Base-by-base conservation (phyloP, 2,888 invertebrate species). In the Patella caerulea region DNA sequence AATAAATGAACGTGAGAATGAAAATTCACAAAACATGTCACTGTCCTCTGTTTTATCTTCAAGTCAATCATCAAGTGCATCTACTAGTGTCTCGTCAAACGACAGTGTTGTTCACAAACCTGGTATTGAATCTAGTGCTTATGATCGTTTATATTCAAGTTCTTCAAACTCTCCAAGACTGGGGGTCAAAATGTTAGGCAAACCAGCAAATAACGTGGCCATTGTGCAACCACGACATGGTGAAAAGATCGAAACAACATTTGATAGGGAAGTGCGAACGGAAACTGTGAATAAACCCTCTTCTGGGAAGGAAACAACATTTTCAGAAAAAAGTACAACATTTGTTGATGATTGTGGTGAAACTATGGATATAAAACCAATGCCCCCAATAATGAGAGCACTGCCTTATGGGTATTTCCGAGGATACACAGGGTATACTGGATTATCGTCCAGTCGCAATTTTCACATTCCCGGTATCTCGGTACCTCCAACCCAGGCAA, bases 361-460 rank as follows among this genome's bases (percentile, higher is more conserved):
- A 74, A 92, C 93, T 3, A 93, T 95, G 88, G 95, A 95, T 86
- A 95, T 97, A 17, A 94, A 97, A 91, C 98, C 98, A 0, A 98
- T 98, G 98, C 94, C 96, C 84, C 98, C 98, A 1, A 93, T 98
- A 29, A 88, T 91, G 73, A 83, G 92, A 59, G 86, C 88, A n/a
- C 82, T 88, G 83, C 88, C 88, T 55, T 89, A 89, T 80, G 85
- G 88, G 75, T 87, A 86, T 78, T 84, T 87, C 77, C 84, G 88
- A 24, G 86, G 86, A n/a, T 88, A 88, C 73, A 76, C 82, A 12
- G 86, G 86, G 15, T 84, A 86, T 19, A 85, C 88, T 9, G 86
- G 85, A 9, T 82, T 85, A 76, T 85, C 82, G 73, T 78, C 84
- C 71, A 83, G 83, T 70, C 86, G 86, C 34, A 85, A 87, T 69